Conservation (phyloP, 2,797 vertebrate genomes). For the Tragelaphus oryx region DNA sequence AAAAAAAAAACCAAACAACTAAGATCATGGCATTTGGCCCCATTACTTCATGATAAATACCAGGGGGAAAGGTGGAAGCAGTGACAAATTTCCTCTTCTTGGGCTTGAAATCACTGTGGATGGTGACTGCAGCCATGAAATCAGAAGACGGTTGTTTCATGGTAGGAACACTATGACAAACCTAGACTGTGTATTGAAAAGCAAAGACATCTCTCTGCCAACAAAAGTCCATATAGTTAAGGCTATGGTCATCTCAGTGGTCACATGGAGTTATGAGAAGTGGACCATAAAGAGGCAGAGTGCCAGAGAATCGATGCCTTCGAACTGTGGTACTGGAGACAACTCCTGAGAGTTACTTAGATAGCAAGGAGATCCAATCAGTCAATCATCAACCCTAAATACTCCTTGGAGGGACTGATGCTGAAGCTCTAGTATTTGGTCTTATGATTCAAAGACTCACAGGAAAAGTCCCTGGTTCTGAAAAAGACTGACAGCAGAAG, state of each 20-base stretch:
- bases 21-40: not conserved
- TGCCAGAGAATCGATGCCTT: not conserved
- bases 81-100: not conserved
- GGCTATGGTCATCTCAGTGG: not conserved
- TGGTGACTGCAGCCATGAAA: not conserved
- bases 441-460: not conserved
- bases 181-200: not conserved
- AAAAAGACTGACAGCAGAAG: not conserved
- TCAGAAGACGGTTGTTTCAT: fast-evolving
- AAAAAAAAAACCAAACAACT: not conserved
- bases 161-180: not conserved
- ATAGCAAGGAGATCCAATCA: not conserved
- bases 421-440: not conserved
- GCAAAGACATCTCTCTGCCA: not conserved
- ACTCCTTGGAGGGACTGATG: not conserved
- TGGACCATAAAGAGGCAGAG: not conserved
- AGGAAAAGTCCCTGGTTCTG: not conserved
- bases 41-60: not conserved
- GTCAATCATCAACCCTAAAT: not conserved
- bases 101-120: not conserved
- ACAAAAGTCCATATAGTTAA: not conserved
- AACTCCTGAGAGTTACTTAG: not conserved
- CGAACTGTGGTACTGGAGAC: not conserved
- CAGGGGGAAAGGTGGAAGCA: not conserved
- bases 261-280: not conserved